Conservation (phyloP, 1,140 invertebrate genomes). For the Anoplolepis gracilipes region DNA sequence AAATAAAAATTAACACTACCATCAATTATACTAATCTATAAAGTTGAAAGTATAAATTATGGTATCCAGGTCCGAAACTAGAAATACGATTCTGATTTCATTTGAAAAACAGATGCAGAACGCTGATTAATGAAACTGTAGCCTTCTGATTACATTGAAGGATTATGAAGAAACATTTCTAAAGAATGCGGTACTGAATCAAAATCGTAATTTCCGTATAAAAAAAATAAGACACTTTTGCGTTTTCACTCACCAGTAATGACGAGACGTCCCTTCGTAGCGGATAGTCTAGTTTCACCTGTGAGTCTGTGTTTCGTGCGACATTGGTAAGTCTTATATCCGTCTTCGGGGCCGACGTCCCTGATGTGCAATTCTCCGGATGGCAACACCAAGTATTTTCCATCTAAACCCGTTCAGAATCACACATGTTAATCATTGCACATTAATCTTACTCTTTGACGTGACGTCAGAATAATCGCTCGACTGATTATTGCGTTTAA, state of each 20-base stretch:
- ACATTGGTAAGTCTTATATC: conserved; percentile 97
- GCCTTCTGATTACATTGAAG: background rate
- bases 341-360: conserved; percentile 96
- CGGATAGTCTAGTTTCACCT: conserved; percentile 96
- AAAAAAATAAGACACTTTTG: conserved; percentile 53
- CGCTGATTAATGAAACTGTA: background rate
- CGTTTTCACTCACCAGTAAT: conserved; percentile 94
- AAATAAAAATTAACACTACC: background rate
- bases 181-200: conserved; percentile 41
- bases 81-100: conserved; percentile 72
- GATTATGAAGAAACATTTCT: conserved; percentile 8
- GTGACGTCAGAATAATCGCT: conserved; percentile 66
- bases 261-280: conserved; percentile 96
- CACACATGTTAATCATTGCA: conserved; percentile 52
- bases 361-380: conserved; percentile 97
- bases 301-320: conserved; percentile 97
- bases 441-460: background rate
- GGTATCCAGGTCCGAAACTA: conserved; percentile 65
- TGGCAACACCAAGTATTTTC: conserved; percentile 96
- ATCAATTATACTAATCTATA: background rate
- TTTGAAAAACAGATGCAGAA: background rate
- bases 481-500: conserved; percentile 17
- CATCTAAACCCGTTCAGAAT: conserved; percentile 87
- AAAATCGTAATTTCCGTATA: conserved; percentile 72
- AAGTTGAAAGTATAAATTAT: background rate